Evolutionary conservation across 2,797 vertebrate species (phyloP).

Genomic region (Rhodeus uyekii): DNA sequence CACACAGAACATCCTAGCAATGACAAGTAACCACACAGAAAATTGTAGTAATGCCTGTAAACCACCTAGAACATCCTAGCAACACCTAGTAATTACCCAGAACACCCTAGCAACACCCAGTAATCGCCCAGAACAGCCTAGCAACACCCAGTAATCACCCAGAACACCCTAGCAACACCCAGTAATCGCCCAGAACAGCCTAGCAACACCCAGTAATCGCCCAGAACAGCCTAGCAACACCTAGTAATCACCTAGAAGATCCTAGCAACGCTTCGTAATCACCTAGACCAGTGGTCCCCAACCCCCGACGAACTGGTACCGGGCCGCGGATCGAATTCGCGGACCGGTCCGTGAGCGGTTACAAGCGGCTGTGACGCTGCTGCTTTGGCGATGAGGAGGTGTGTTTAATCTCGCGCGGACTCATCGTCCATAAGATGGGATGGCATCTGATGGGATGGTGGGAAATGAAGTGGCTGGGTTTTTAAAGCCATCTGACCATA

Average conservation of each 20-base stretch:
- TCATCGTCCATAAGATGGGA: no score
- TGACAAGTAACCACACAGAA: neutral
- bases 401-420: no score
- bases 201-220: neutral
- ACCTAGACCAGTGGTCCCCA: no score
- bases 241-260: neutral
- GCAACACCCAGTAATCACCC: rapidly evolving
- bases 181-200: rapidly evolving
- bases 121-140: neutral
- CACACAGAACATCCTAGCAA: neutral
- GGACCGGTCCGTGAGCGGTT: no score
- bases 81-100: neutral
- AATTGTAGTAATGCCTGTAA: neutral
- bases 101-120: rapidly evolving
- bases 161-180: rapidly evolving
- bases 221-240: rapidly evolving
- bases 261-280: neutral
- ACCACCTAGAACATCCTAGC: no score
- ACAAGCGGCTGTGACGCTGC: no score
- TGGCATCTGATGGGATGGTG: no score
- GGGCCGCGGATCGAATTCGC: no score
- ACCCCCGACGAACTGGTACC: no score
- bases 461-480: neutral
- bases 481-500: neutral
- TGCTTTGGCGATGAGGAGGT: no score